Evolutionary conservation across 2,113 vertebrate species (phyloP), one percentile per base, ranked within the genome.

Genomic region (Eleginops maclovinus): DNA sequence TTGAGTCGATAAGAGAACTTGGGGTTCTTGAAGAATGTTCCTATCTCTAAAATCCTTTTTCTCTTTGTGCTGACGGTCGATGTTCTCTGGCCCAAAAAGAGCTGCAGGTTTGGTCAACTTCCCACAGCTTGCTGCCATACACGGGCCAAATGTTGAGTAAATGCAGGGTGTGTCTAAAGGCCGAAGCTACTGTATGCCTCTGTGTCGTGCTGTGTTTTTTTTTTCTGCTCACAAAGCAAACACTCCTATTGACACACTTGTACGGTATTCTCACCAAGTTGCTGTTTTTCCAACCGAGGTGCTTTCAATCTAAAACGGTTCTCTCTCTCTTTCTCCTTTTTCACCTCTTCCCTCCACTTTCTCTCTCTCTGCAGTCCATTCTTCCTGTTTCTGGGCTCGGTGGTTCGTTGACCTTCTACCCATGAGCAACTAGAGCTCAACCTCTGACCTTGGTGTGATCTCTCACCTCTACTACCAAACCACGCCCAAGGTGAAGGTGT

Each of bases 401-500:
- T 83, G 83, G 64, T 90, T 90, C 47, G 43, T 72, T 85, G 79
- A 68, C 50, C 69, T 82, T 84, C 85, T 78, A 82, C 88, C 85
- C 82, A 93, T 93, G 93, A 91, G 68, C 88, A 88, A 77, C 81
- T 93, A 93, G 81, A 88, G 81, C 79, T 70, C 84, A 31, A 28
- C 76, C 73, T 88, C 84, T 90, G 89, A 87, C 69, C 83, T 91
- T 73, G 86, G 87, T 17, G 86, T 77, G 83, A 92, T 75, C 86
- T 84, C 85, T 88, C 88, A 92, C 92, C 90, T 87, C 87, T 91
- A 89, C 88, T 84, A 56, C 83, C 86, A 87, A 92, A 72, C 80
- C 83, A 89, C 86, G 71, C 87, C 88, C 87, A 63, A 85, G 91
- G 89, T 91, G 81, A 91, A 91, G 92, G 91, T 92, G 83, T 87